A percentile compares a stretch with the other conserved stretches of the same genome.
Evolutionary conservation across 2,888 invertebrate genomes (phyloP).

Genomic region (Bedellia somnulentella): DNA sequence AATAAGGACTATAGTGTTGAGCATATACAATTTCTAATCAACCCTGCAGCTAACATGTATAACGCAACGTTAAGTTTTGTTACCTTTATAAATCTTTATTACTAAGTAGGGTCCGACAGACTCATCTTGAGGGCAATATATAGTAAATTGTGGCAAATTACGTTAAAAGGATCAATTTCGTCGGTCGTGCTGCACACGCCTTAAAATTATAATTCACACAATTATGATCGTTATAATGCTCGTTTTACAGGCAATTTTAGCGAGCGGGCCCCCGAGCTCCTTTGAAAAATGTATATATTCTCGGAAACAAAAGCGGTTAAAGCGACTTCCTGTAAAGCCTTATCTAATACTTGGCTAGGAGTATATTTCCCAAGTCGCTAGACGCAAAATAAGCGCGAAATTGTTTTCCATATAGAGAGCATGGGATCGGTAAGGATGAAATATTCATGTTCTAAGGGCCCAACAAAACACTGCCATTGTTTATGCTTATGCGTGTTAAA

Average conservation of each 20-base stretch:
- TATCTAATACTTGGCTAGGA: slow-evolving; percentile 25
- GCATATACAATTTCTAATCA: too few species aligned
- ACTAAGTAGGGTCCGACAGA: slow-evolving; percentile 12
- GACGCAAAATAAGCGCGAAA: slow-evolving; percentile 45
- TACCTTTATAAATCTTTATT: slow-evolving; percentile 2
- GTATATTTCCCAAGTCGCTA: not conserved
- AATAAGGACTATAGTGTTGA: too few species aligned
- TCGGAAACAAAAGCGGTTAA: slow-evolving; percentile 44
- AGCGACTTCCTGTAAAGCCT: slow-evolving; percentile 35
- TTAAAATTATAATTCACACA: slow-evolving; percentile 22
- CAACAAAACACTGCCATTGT: too few species aligned
- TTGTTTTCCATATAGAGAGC: slow-evolving; percentile 30
- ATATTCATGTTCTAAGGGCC: slow-evolving; percentile 27
- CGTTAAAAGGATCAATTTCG: slow-evolving; percentile 29
- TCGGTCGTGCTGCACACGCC: slow-evolving; percentile 14
- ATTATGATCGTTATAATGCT: slow-evolving; percentile 26
- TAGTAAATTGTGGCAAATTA: slow-evolving; percentile 24
- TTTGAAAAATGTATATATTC: slow-evolving; percentile 41
- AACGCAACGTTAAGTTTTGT: too few species aligned
- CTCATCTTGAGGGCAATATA: slow-evolving; percentile 16
- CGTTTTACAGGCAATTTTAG: slow-evolving; percentile 35
- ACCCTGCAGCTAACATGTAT: too few species aligned
- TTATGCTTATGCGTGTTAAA: too few species aligned
- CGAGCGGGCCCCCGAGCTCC: slow-evolving; percentile 17
- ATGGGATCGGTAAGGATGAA: slow-evolving; percentile 11